phyloP scores from a whole-genome alignment of 23 tunicate genomes.

The Oikopleura dioica region DNA sequence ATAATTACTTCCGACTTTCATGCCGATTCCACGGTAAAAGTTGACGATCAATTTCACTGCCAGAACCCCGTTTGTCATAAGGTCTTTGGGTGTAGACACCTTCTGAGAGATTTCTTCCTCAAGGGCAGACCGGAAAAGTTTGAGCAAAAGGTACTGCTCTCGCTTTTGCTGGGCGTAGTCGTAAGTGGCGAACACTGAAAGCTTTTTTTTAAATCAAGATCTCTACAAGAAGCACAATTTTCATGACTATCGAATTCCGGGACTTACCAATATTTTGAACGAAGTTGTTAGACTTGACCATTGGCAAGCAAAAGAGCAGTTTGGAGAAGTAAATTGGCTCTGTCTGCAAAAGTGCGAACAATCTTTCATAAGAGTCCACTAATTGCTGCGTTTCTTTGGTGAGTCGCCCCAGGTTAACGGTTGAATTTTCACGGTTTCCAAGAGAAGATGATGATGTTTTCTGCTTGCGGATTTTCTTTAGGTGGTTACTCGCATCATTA shows the following conservation, averaged over 20 bases:
- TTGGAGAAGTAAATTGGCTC: constrained; percentile 84
- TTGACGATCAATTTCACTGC: constrained; percentile 85
- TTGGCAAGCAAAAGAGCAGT: constrained; percentile 61
- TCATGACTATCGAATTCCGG: too few relatives aligned
- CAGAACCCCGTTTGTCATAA: constrained; percentile 81
- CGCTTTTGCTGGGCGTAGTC: constrained; percentile 73
- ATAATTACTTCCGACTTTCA: neutral
- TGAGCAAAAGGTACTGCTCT: constrained; percentile 74
- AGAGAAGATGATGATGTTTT: neutral
- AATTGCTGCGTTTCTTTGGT: neutral
- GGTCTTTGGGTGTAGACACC: constrained; percentile 77
- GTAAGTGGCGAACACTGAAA: constrained; percentile 50
- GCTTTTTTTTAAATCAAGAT: too few relatives aligned
- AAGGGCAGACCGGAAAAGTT: constrained; percentile 67
- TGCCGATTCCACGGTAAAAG: constrained; percentile 47
- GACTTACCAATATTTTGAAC: constrained; percentile 74
- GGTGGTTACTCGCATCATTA: neutral
- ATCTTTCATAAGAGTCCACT: neutral
- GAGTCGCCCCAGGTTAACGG: neutral
- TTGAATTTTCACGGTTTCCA: too few relatives aligned
- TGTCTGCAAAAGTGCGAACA: constrained; percentile 25
- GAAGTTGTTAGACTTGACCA: constrained; percentile 53
- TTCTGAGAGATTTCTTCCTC: constrained; percentile 92
- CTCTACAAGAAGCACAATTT: too few relatives aligned
- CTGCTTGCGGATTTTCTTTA: neutral